Base-by-base conservation (phyloP, 2,797 vertebrate species). In the Chaetophractus vellerosus region DNA sequence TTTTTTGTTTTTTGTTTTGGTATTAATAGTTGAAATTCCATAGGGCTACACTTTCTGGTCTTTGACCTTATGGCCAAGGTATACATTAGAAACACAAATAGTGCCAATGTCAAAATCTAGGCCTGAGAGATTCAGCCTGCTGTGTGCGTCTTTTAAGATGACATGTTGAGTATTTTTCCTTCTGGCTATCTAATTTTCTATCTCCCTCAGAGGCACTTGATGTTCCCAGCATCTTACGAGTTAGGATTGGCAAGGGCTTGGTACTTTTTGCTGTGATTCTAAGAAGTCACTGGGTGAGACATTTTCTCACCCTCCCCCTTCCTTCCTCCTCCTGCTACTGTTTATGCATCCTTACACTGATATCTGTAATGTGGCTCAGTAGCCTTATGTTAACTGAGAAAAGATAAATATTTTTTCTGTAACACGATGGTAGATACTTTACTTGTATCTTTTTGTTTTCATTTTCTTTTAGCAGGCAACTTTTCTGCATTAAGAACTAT, bases 61-160 rank as follows among this genome's bases (percentile, higher is more conserved):
- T 55, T 81, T 50, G 75, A 90, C 38, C 36, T 66, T 92, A 80
- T 86, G 59, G 50, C 55, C 45, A 95, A 90, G 69, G 79, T 79
- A 12, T 93, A 78, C 92, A 78, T 63, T 21, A 26, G 71, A 91
- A 94, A 78, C 85, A 88, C 55, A 86, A 87, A 76, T 82, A 76
- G 36, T 96, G 91, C 94, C 91, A 90, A 16, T 95, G 71, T 94
- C 59, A 92, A 93, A 86, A 91, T 88, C 68, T 85, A 79, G 63
- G 69, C 12, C 50, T 71, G 19, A 90, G 89, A 90, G 38, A 88
- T 41, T 90, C 23, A 84, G 75, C 72, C 89, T 88, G 78, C 50
- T 79, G 74, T 81, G 41, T 90, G 93, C 61, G 38, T 48, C 75
- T 92, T 88, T 76, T 31, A 48, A 72, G 61, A 59, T 66, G 33